Evolutionary conservation across 2,797 vertebrate species (phyloP).

Genomic region (Lophotriccus pileatus): DNA sequence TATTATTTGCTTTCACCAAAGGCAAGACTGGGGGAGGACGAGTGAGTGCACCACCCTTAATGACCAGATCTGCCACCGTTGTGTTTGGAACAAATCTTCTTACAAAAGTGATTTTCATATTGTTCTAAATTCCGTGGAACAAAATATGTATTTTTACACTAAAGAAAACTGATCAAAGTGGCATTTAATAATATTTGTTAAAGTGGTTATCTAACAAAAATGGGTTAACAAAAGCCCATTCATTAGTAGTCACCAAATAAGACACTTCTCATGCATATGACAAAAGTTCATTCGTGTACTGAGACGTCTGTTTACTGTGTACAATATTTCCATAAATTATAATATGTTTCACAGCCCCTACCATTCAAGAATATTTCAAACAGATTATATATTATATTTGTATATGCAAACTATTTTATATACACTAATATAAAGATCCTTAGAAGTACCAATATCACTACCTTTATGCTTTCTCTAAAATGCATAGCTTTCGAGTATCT

Average conservation of each 20-base stretch:
- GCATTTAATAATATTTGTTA: conserved; percentile 49
- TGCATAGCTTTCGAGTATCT: conserved; percentile 65
- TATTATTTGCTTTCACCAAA: not conserved
- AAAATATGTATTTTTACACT: conserved; percentile 54
- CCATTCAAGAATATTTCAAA: conserved; percentile 59
- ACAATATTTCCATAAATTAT: conserved; percentile 53
- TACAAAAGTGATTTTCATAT: not conserved
- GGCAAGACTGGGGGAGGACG: not conserved
- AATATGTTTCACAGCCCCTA: conserved; percentile 51
- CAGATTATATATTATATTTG: conserved; percentile 62
- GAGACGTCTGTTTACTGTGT: conserved; percentile 51
- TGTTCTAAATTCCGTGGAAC: conserved; percentile 4
- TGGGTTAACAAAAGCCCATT: conserved; percentile 51
- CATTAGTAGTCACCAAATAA: conserved; percentile 61
- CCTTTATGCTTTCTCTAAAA: conserved; percentile 59
- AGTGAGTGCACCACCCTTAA: not conserved
- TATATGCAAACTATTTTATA: conserved; percentile 65
- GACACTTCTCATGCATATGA: conserved; percentile 61
- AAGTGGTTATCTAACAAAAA: conserved; percentile 65
- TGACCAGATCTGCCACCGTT: not conserved
- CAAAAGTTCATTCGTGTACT: conserved; percentile 46
- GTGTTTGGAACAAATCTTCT: conserved; percentile 3
- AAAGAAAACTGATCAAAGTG: conserved; percentile 55
- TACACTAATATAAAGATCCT: conserved; percentile 65
- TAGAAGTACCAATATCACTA: conserved; percentile 61